phyloP scores from a whole-genome alignment of 2,797 vertebrate genomes.

The Phaenicophaeus curvirostris region DNA sequence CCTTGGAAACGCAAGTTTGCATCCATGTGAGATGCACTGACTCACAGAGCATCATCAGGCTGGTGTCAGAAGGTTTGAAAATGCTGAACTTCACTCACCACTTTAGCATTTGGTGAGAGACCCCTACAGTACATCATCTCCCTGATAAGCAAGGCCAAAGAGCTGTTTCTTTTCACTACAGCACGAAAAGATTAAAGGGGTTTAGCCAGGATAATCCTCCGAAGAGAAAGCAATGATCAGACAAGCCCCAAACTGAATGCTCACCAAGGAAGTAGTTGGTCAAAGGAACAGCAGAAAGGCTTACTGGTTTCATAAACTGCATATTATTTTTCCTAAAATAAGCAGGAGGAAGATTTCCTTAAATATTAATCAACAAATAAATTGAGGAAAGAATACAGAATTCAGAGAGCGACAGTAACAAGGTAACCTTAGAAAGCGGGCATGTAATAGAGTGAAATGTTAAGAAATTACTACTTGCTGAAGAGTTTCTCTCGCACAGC shows the following conservation, averaged over 20 bases:
- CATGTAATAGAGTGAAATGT: not conserved
- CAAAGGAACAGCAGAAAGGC: not conserved
- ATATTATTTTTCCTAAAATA: not conserved
- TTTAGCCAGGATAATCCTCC: constrained; percentile 10
- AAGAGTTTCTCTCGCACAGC: not conserved
- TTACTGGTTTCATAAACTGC: not conserved
- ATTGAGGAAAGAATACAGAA: not conserved
- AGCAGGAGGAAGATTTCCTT: not conserved
- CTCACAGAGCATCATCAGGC: not conserved
- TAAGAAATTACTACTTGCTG: not conserved
- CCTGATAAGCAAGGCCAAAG: not conserved
- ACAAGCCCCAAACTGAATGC: not conserved
- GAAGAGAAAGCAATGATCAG: not conserved
- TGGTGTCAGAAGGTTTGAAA: not conserved
- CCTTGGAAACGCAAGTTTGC: not conserved
- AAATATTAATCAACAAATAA: not conserved
- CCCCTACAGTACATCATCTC: not conserved
- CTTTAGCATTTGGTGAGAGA: not conserved
- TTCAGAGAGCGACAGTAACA: not conserved
- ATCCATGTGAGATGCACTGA: not conserved
- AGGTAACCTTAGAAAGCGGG: not conserved
- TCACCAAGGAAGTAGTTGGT: not conserved
- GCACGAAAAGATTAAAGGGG: not conserved
- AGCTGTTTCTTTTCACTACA: not conserved
- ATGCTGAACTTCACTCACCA: not conserved